These are phyloP conservation scores for Amblyjoppa proteus DNA, from an alignment of 2,888 invertebrate genomes.

Conservation along the genomic window DNA sequence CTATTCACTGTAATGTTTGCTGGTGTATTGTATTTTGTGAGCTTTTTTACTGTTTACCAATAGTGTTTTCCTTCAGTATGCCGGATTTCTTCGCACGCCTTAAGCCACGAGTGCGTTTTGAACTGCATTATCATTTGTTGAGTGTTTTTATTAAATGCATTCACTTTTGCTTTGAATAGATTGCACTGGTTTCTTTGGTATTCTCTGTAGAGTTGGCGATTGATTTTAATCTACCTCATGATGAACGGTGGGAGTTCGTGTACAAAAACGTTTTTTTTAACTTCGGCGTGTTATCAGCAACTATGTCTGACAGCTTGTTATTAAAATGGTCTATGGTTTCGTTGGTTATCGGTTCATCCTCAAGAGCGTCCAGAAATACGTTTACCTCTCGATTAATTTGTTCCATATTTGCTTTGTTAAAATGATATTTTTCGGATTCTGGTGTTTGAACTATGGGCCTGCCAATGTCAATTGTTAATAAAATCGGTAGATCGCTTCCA, in stretches of 20 bases:
- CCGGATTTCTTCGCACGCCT: constrained; percentile 44
- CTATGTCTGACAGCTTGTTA: neutral
- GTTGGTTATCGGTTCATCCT: neutral
- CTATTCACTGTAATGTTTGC: constrained; percentile 27
- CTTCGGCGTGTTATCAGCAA: constrained; percentile 18
- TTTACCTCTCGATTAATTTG: constrained; percentile 3
- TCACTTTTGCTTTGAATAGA: constrained; percentile 26
- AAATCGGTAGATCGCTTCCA: neutral
- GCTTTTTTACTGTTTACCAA: constrained; percentile 50
- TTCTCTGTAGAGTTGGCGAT: constrained; percentile 21
- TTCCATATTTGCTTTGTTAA: constrained; percentile 5
- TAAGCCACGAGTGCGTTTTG: constrained; percentile 36
- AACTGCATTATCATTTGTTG: constrained; percentile 33
- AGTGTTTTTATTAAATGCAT: constrained; percentile 38
- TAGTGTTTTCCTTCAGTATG: constrained; percentile 40
- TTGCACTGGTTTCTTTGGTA: neutral
- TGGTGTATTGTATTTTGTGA: neutral
- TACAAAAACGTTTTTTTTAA: neutral
- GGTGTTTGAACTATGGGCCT: neutral
- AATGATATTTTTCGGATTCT: neutral
- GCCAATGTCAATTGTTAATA: neutral
- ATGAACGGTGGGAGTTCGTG: constrained; percentile 28
- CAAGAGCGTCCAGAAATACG: neutral
- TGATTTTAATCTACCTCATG: constrained; percentile 22
- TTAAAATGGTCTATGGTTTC: neutral